Conservation (phyloP, 2,113 vertebrate genomes). For the Sinocyclocheilus grahami region DNA sequence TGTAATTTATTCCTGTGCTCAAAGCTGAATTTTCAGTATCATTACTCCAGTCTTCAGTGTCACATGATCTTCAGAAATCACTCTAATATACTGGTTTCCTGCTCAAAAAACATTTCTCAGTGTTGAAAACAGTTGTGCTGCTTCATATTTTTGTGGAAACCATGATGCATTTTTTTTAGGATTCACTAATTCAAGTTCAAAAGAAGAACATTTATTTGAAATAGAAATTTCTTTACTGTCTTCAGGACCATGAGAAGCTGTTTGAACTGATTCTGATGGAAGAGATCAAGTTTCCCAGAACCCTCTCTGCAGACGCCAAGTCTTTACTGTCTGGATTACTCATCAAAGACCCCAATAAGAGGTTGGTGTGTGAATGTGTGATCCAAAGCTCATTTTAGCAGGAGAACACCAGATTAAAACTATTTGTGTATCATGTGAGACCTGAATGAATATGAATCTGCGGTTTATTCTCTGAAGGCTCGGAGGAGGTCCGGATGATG, state of each 20-base stretch:
- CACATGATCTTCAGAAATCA: too few species aligned
- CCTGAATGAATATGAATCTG: background rate
- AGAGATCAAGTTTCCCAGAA: conserved; percentile 80
- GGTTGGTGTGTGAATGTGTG: conserved; percentile 55
- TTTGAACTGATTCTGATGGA: conserved; percentile 81
- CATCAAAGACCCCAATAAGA: conserved; percentile 80
- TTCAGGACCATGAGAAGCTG: conserved; percentile 79
- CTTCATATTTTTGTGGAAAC: too few species aligned
- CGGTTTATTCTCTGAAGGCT: conserved; percentile 72
- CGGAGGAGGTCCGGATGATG: conserved; percentile 92
- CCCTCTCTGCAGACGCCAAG: conserved; percentile 77
- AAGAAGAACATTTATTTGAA: too few species aligned
- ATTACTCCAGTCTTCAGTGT: too few species aligned
- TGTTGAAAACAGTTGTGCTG: too few species aligned
- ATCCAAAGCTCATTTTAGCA: background rate
- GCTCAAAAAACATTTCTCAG: too few species aligned
- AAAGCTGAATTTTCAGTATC: too few species aligned
- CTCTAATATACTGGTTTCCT: too few species aligned
- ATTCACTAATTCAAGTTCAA: too few species aligned
- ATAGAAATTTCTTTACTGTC: background rate
- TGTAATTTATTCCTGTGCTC: too few species aligned
- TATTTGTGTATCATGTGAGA: background rate
- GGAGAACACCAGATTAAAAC: background rate
- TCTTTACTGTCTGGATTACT: conserved; percentile 79
- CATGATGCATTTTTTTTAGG: too few species aligned